These are phyloP conservation scores for Thymelicus sylvestris DNA, from an alignment of 2,888 invertebrate genomes.

Conservation along the genomic window DNA sequence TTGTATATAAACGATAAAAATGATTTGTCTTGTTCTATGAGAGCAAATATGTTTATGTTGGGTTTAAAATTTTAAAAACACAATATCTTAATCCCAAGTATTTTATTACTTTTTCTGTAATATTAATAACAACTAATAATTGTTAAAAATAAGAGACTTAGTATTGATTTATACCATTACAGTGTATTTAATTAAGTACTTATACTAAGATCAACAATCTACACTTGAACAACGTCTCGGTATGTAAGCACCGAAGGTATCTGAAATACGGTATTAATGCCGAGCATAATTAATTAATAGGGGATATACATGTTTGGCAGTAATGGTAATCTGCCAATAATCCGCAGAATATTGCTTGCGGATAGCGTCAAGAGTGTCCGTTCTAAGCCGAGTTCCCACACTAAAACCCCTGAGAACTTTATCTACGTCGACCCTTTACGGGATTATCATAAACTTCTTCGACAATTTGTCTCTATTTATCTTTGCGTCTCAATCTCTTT, in stretches of 20 bases:
- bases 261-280: conserved; percentile 8
- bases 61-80: too few species aligned
- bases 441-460: conserved; percentile 74
- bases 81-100: too few species aligned
- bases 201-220: not conserved
- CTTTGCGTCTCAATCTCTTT: conserved; percentile 52
- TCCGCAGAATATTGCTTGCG: conserved; percentile 66
- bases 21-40: too few species aligned
- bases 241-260: not conserved
- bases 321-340: conserved; percentile 65
- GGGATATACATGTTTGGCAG: conserved; percentile 27
- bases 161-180: too few species aligned
- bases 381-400: conserved; percentile 70
- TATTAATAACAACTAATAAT: too few species aligned
- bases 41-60: too few species aligned
- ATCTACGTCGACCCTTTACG: conserved; percentile 73
- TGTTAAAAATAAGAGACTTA: too few species aligned
- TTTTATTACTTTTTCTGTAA: too few species aligned
- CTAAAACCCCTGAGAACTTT: conserved; percentile 70
- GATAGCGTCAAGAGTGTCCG: conserved; percentile 73
- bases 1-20: too few species aligned
- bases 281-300: conserved; percentile 25
- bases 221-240: not conserved
- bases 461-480: conserved; percentile 73
- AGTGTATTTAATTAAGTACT: too few species aligned